Evolutionary conservation across 2,113 vertebrate genomes (phyloP), one percentile per base, ranked within the genome.

Genomic region (Chlamydotis undulata): DNA sequence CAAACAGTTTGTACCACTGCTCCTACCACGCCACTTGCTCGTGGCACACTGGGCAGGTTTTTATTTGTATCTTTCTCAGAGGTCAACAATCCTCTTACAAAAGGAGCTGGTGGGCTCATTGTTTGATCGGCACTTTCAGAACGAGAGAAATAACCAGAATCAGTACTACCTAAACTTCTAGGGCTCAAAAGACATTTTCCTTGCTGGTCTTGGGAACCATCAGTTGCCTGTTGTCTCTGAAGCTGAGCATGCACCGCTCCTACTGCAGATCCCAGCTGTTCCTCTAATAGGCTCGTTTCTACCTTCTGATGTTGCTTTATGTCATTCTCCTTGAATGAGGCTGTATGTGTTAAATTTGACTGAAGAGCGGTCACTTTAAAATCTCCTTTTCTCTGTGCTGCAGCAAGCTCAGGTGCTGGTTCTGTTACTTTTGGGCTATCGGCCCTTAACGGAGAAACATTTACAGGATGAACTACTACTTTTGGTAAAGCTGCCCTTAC

Each of bases 81-180:
- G 39, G 98, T 93, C 21, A 99, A 96, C 26, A 98, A 94, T 28
- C 98, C 98, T 95, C 99, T 99, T 61, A 99, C 96, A 57, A 99
- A 99, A 33, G 99, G 98, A 89, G 98, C 98, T 10, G 99, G 98
- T 17, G 99, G 99, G 89, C 99, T 99, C 98, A 98, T 99, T 7
- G 99, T 98, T 95, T 99, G 99, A 94, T 99, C 99, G 0, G 99
- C 99, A 96, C 99, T 99, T 97, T 99, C 99, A 8, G 99, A 99
- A 52, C 99, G 98, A 47, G 99, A 99, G 86, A 99, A 99, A 95
- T 99, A 99, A 43, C 99, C 99, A 3, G 99, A 99, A 91, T 99
- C 99, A 11, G 99, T 99, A 75, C 99, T 99, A 63, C 99, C 99
- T 82, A 99, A 97, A 97, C 99, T 99, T 79, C 99, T 98, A 21